phyloP scores from a whole-genome alignment of 1,140 invertebrate species.

The Dendrolimus punctatus region DNA sequence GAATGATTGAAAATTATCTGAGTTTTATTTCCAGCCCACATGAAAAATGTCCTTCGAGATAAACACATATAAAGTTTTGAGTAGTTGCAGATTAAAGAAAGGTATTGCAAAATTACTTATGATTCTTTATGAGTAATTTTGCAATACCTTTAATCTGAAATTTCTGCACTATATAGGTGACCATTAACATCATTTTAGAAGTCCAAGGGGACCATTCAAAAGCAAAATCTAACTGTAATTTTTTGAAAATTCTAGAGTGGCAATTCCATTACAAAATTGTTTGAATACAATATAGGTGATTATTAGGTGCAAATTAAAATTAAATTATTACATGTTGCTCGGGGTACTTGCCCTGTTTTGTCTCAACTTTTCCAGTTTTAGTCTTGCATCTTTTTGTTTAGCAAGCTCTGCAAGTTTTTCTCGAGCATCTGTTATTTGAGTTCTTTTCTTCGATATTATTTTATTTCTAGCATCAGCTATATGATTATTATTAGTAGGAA shows the following conservation, averaged over 20 bases:
- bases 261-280: too few relatives aligned
- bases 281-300: too few relatives aligned
- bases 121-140: too few relatives aligned
- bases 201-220: background rate
- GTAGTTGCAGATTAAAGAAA: too few relatives aligned
- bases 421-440: constrained; percentile 77
- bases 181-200: background rate
- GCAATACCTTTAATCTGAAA: too few relatives aligned
- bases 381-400: constrained; percentile 77
- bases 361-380: constrained; percentile 75
- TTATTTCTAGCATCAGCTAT: constrained; percentile 76
- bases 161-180: background rate
- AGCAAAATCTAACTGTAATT: too few relatives aligned
- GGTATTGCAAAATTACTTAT: too few relatives aligned
- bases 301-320: too few relatives aligned
- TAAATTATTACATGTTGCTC: background rate
- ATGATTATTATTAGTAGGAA: constrained; percentile 17
- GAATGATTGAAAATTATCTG: too few relatives aligned
- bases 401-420: constrained; percentile 78
- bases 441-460: constrained; percentile 79
- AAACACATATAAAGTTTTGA: too few relatives aligned
- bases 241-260: background rate
- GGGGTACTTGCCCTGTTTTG: constrained; percentile 40
- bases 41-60: too few relatives aligned
- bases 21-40: too few relatives aligned